Base-by-base conservation (phyloP, 1,140 invertebrate genomes). In the Aphelenchoides besseyi region DNA sequence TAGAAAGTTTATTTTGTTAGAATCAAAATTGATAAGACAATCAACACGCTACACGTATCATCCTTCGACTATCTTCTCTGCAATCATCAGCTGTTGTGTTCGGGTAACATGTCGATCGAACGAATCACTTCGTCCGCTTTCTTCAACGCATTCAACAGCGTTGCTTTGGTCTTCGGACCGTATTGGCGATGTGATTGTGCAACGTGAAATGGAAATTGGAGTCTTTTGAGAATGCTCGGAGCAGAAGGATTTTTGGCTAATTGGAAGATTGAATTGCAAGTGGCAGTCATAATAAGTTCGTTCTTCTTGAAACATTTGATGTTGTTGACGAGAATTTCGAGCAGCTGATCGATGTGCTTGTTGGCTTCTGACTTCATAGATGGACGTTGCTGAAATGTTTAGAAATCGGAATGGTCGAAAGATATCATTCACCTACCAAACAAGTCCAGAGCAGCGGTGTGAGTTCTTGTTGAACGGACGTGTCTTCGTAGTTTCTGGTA, bases 201-300 rank as follows among this genome's bases (percentile, higher is more conserved):
- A 28, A 59, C 55, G 18, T 59, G 18, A 33, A 59, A 59, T 28
- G 55, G 55, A 23, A 59, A 59, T 33, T 59, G 55, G 55, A 59
- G 55, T 5, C 5, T 33, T 59, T 59, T 59, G 5, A 59, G 55
- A 33, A 59, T 28, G 5, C 26, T 23, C 5, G 55, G 55, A 5
- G 55, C 32, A 8, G 5, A 16, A 8, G 55, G 55, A 59, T 59
- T 5, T 29, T 12, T 33, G 55, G 5, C 5, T 23, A 59, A 33
- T 23, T 8, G 55, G 55, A 8, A 33, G 18, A 59, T 33, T 28
- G 55, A 5, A 28, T 59, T 33, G 55, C 5, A 5, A 23, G 26
- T 8, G 26, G 55, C 5, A 23, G 5, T 59, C 55, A 59, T 59
- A 23, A 59, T 59, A 28, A 23, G 12, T 23, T 59, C 18, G 5